phyloP scores from a whole-genome alignment of 1,140 invertebrate genomes.

The Pseudachorutes palmiensis region DNA sequence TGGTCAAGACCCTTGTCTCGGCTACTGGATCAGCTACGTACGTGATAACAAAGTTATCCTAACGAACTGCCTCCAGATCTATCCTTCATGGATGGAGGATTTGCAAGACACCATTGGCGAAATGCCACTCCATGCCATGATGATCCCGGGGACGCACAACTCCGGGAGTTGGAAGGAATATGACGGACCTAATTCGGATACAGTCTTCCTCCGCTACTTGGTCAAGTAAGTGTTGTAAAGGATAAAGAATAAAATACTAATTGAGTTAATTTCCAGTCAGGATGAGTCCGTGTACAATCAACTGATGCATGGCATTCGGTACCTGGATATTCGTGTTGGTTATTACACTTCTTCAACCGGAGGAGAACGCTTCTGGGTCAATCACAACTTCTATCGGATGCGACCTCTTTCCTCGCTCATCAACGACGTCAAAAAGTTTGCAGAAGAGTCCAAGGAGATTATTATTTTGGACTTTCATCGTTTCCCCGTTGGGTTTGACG shows the following conservation, averaged over 20 bases:
- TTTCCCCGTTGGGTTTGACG: constrained; percentile 34
- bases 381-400: constrained; percentile 40
- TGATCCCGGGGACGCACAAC: constrained; percentile 63
- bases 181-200: constrained; percentile 23
- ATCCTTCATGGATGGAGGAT: constrained; percentile 59
- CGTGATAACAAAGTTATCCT: constrained; percentile 46
- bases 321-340: constrained; percentile 65
- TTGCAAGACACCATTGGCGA: constrained; percentile 48
- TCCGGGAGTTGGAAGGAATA: constrained; percentile 49
- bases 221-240: constrained; percentile 37
- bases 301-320: constrained; percentile 66
- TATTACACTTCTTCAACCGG: constrained; percentile 42
- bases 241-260: constrained; percentile 3
- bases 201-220: constrained; percentile 33
- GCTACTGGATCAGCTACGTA: constrained; percentile 49
- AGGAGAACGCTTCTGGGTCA: constrained; percentile 39
- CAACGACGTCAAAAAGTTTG: constrained; percentile 28
- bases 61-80: constrained; percentile 53
- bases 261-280: constrained; percentile 49
- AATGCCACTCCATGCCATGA: constrained; percentile 49
- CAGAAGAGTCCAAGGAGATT: constrained; percentile 31
- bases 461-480: constrained; percentile 36
- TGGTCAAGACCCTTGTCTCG: constrained; percentile 40
- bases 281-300: constrained; percentile 69
- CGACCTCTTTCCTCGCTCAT: constrained; percentile 33